These are phyloP conservation scores for Caenorhabditis becei DNA, from an alignment of 2,888 invertebrate genomes.

Conservation along the genomic window DNA sequence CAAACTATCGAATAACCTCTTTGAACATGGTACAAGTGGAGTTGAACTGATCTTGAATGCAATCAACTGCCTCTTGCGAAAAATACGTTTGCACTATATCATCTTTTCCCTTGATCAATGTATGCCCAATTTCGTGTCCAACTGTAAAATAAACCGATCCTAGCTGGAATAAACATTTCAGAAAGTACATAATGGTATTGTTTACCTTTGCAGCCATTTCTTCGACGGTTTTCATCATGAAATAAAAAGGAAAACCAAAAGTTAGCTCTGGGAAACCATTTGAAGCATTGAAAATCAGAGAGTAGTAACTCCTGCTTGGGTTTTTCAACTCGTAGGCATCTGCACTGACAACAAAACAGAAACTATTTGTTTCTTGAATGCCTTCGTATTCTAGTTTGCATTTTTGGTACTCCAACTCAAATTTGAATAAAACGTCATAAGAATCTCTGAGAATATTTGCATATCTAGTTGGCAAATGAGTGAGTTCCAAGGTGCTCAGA, in stretches of 20 bases:
- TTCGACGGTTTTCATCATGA: background rate
- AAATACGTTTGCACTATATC: background rate
- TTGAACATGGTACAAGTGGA: conserved; percentile 10
- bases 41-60: conserved; percentile 35
- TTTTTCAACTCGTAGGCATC: background rate
- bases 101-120: conserved; percentile 3
- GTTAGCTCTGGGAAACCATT: background rate
- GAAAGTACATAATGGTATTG: background rate
- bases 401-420: background rate
- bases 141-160: background rate
- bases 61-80: conserved; percentile 4
- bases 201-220: conserved; percentile 12
- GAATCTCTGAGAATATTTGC: background rate
- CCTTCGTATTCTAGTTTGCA: background rate
- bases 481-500: background rate
- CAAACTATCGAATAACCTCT: conserved; percentile 8
- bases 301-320: background rate
- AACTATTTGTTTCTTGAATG: background rate
- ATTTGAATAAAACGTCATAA: background rate
- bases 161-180: conserved; percentile 1
- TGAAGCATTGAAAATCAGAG: background rate
- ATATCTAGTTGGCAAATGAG: background rate
- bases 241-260: background rate
- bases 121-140: conserved; percentile 31
- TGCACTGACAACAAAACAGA: background rate